Percentiles rank a stretch among this genome's conserved stretches.
Conservation (phyloP, 2,888 invertebrate genomes). For the Cheilosia pagana region DNA sequence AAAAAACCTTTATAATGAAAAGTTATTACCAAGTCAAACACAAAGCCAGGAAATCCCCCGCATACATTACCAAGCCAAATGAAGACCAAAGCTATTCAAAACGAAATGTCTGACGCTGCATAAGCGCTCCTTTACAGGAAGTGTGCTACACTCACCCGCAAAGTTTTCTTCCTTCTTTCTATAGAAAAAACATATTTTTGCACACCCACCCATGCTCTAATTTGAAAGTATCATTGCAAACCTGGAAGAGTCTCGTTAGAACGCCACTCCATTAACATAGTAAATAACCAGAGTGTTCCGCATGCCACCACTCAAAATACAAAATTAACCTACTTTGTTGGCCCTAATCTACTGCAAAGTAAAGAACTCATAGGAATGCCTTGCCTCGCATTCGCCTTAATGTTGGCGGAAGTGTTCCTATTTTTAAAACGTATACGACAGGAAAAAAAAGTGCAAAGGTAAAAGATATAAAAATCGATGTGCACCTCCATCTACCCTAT, state of each 20-base stretch:
- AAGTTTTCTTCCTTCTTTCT: background rate
- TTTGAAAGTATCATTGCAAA: conserved; percentile 2
- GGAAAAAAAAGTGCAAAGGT: conserved; percentile 60
- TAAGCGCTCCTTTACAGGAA: too few species aligned
- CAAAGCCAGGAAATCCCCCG: too few species aligned
- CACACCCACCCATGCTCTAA: background rate
- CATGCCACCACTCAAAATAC: conserved; percentile 20
- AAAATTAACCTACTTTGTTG: conserved; percentile 45
- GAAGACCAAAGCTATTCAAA: too few species aligned
- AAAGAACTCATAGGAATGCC: conserved; percentile 58
- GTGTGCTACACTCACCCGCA: too few species aligned
- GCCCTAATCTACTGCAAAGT: conserved; percentile 41
- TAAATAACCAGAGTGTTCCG: conserved; percentile 16
- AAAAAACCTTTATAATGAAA: too few species aligned
- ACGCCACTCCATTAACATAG: conserved; percentile 10
- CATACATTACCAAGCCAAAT: too few species aligned
- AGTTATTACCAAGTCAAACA: too few species aligned
- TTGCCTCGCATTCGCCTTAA: conserved; percentile 1
- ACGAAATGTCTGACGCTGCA: too few species aligned
- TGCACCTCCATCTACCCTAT: background rate
- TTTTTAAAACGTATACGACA: conserved; percentile 56
- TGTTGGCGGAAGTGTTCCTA: conserved; percentile 69
- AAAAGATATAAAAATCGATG: conserved; percentile 54
- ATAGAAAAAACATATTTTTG: background rate
- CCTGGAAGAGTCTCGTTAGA: conserved; percentile 15